Percentiles rank a stretch among this genome's conserved stretches.
phyloP scores from a whole-genome alignment of 1,140 invertebrate genomes.

The Nebria ingens region DNA sequence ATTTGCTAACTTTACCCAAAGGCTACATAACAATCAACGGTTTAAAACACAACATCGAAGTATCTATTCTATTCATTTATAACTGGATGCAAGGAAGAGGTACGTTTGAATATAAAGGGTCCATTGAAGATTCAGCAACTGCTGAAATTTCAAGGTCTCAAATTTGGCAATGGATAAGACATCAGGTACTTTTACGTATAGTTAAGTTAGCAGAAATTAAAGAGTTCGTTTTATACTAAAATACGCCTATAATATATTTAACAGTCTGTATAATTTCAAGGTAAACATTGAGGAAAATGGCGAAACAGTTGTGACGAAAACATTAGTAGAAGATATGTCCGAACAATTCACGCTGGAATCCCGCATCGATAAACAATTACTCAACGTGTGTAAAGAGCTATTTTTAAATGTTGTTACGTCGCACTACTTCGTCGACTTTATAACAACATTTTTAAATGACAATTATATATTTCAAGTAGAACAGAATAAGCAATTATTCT shows the following conservation, averaged over 20 bases:
- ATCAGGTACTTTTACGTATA: constrained; percentile 44
- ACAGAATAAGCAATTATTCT: too few relatives aligned
- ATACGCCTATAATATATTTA: constrained; percentile 8
- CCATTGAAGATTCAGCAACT: constrained; percentile 63
- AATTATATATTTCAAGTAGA: constrained; percentile 42
- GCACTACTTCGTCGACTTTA: constrained; percentile 42
- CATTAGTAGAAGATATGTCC: constrained; percentile 37
- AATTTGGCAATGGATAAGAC: constrained; percentile 65
- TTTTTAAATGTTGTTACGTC: constrained; percentile 42
- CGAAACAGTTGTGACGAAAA: constrained; percentile 34
- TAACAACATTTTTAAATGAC: constrained; percentile 47
- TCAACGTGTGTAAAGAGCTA: constrained; percentile 40
- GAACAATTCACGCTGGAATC: constrained; percentile 31
- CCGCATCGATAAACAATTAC: constrained; percentile 34
- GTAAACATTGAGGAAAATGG: constrained; percentile 35
- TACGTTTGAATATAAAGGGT: constrained; percentile 52
- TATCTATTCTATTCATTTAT: constrained; percentile 54
- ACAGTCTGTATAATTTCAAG: constrained; percentile 17
- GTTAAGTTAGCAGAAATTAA: too few relatives aligned
- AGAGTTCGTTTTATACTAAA: too few relatives aligned
- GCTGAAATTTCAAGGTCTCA: constrained; percentile 62
- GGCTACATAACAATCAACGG: constrained; percentile 49
- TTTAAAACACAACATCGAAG: constrained; percentile 51
- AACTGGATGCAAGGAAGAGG: constrained; percentile 57
- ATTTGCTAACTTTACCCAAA: constrained; percentile 48